phyloP scores from a whole-genome alignment of 2,797 vertebrate species.

The Fistularia tabacaria region DNA sequence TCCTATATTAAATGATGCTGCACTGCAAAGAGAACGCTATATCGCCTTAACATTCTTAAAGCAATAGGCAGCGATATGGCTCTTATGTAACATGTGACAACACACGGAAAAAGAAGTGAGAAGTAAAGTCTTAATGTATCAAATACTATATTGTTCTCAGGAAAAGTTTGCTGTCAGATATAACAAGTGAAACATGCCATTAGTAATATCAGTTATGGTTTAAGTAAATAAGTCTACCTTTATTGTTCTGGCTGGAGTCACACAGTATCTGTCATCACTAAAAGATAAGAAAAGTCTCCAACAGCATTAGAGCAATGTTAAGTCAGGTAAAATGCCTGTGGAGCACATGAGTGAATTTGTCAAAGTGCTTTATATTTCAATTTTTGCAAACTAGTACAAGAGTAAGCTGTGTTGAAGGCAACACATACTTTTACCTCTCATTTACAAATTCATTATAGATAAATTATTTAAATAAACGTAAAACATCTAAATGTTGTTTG shows the following conservation, averaged over 20 bases:
- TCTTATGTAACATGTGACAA: conserved; percentile 28
- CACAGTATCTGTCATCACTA: conserved; percentile 8
- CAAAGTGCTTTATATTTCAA: no score
- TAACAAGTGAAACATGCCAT: not conserved
- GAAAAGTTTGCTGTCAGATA: conserved; percentile 1
- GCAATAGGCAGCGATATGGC: conserved; percentile 19
- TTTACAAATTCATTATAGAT: no score
- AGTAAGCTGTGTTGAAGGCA: no score
- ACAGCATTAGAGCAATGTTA: conserved; percentile 28
- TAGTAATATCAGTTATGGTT: conserved; percentile 3
- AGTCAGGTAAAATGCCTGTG: conserved; percentile 33
- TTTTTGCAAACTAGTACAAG: no score
- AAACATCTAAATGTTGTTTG: no score
- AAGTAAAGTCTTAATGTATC: conserved; percentile 4
- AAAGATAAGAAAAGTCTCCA: conserved; percentile 21
- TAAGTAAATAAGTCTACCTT: conserved; percentile 15
- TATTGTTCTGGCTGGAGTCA: conserved; percentile 13
- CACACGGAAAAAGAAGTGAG: conserved; percentile 16
- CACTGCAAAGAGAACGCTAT: conserved; percentile 14
- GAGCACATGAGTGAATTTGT: not conserved
- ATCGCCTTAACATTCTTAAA: conserved; percentile 12
- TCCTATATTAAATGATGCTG: conserved; percentile 29
- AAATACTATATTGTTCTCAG: not conserved
- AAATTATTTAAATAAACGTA: no score
- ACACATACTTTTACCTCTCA: no score